These are phyloP conservation scores for Aix galericulata DNA, from an alignment of 2,113 vertebrate species.

Conservation along the genomic window DNA sequence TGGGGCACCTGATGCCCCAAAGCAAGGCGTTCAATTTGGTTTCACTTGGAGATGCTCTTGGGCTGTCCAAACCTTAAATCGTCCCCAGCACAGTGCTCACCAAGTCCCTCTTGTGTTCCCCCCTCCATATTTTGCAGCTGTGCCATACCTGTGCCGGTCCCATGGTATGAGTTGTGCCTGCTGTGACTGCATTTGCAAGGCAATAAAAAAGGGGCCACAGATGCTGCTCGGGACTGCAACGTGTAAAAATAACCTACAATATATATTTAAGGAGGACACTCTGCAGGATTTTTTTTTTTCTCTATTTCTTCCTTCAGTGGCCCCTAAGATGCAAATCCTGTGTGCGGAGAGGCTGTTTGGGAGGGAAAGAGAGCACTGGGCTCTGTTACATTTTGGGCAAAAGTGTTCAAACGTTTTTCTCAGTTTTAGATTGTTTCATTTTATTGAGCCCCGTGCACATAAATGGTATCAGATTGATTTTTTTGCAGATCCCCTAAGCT, in stretches of 20 bases:
- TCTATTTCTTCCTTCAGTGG: neutral
- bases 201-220: neutral
- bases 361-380: neutral
- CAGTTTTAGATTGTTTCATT: slow-evolving; percentile 4
- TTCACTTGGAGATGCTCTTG: neutral
- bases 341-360: neutral
- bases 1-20: neutral
- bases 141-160: neutral
- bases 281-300: neutral
- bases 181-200: neutral
- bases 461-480: slow-evolving; percentile 47
- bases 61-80: neutral
- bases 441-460: neutral
- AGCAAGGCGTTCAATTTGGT: neutral
- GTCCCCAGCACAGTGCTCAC: neutral
- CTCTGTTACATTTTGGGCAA: neutral
- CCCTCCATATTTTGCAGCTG: neutral
- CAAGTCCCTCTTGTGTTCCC: neutral
- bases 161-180: neutral
- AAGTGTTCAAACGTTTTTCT: slow-evolving; percentile 22
- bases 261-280: slow-evolving; percentile 3
- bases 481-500: slow-evolving; percentile 37
- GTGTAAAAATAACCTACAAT: slow-evolving; percentile 47
- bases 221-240: neutral
- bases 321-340: neutral